Conservation (phyloP, 2,888 invertebrate species). For the Xestia sexstrigata region DNA sequence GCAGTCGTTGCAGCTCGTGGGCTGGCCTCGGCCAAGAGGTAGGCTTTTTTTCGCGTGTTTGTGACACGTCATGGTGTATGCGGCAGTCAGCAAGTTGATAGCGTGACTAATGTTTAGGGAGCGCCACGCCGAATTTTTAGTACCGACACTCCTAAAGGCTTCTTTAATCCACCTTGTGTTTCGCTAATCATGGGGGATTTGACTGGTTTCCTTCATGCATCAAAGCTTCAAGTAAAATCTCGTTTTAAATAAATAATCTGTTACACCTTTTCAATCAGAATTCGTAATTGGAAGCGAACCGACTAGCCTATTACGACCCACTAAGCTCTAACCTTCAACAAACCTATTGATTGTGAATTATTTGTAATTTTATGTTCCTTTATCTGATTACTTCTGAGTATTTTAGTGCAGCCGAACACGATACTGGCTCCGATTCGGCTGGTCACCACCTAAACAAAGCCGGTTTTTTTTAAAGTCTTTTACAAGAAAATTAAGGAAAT, state of each 20-base stretch:
- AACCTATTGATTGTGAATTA: constrained; percentile 41
- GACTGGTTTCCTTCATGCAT: neutral
- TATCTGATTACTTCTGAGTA: constrained; percentile 31
- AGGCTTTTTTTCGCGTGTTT: neutral
- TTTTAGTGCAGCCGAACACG: constrained; percentile 38
- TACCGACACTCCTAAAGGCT: neutral
- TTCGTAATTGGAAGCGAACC: constrained; percentile 34
- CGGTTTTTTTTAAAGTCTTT: neutral
- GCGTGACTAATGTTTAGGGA: constrained; percentile 34
- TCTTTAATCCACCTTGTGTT: neutral
- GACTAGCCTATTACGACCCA: constrained; percentile 6
- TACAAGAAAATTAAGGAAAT: neutral
- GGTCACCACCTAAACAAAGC: neutral
- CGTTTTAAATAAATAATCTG: constrained; percentile 11
- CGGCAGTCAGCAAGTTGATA: constrained; percentile 5
- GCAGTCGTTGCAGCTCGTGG: neutral
- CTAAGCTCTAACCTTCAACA: constrained; percentile 36
- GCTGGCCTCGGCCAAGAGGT: neutral
- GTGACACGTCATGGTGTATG: neutral
- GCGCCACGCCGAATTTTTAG: neutral
- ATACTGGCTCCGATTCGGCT: constrained; percentile 13
- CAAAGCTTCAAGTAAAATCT: neutral
- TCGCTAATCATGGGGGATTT: neutral
- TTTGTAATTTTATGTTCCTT: constrained; percentile 39
- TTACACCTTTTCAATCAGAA: constrained; percentile 33